Evolutionary conservation across 2,113 vertebrate genomes (phyloP).

Genomic region (Rallus limicola): DNA sequence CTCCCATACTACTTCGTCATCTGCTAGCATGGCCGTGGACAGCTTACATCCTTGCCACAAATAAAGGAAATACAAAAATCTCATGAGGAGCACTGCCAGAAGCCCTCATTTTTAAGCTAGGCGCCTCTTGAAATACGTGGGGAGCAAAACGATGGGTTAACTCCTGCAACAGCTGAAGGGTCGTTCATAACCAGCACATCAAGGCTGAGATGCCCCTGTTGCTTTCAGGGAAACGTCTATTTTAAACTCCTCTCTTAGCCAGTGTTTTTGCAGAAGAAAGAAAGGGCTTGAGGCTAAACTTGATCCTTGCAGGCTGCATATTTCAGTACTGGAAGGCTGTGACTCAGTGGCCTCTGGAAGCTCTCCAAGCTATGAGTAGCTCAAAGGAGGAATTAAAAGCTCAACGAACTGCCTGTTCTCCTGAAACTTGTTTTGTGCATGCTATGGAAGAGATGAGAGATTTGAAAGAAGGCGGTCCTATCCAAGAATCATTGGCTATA

Average conservation of each 20-base stretch:
- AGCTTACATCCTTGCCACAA: background rate
- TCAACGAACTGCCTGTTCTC: background rate
- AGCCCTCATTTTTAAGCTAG: background rate
- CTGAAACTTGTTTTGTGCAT: slow-evolving; percentile 15
- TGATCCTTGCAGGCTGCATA: background rate
- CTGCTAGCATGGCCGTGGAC: background rate
- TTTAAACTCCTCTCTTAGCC: background rate
- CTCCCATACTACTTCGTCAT: background rate
- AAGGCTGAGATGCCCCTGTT: background rate
- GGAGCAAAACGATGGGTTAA: background rate
- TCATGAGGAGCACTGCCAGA: background rate
- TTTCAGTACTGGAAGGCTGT: slow-evolving; percentile 32
- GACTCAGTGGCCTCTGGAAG: slow-evolving; percentile 40
- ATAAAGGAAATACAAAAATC: background rate
- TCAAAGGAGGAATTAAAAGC: slow-evolving; percentile 30
- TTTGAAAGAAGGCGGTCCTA: background rate
- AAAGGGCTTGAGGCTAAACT: slow-evolving; percentile 19
- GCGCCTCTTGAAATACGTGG: background rate
- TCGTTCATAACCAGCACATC: rapidly evolving
- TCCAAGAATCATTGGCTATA: background rate
- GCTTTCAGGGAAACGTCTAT: background rate
- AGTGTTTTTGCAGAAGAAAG: background rate
- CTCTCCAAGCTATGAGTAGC: slow-evolving; percentile 32
- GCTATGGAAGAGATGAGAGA: slow-evolving; percentile 4
- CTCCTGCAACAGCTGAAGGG: background rate